Conservation (phyloP, 2,797 vertebrate genomes). For the Sebastes paucispinis region DNA sequence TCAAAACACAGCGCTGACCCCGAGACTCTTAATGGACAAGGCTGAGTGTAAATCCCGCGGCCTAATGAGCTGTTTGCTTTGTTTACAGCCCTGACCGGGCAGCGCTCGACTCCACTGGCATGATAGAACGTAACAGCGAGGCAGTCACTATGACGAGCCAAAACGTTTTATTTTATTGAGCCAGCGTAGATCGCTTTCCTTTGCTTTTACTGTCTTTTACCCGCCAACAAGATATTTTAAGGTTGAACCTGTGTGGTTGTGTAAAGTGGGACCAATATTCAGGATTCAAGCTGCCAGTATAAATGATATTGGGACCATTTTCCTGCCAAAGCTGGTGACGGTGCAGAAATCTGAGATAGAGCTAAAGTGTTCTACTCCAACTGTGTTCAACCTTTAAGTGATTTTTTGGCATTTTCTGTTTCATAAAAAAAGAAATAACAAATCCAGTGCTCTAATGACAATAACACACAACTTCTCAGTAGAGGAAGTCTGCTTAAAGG, state of each 20-base stretch:
- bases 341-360: not conserved
- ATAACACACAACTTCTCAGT: not conserved
- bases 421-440: not conserved
- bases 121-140: not conserved
- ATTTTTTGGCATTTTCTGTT: not conserved
- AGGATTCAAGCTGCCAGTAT: not conserved
- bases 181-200: not conserved
- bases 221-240: not conserved
- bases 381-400: not conserved
- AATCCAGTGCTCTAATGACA: not conserved
- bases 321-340: not conserved
- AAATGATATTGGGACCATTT: not conserved
- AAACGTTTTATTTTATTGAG: not conserved
- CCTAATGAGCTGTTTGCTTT: conserved; percentile 18
- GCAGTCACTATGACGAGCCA: not conserved
- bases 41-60: not conserved
- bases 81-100: not conserved
- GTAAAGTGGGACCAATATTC: not conserved
- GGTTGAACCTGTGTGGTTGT: not conserved
- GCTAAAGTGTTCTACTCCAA: not conserved
- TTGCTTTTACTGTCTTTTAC: not conserved
- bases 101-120: not conserved
- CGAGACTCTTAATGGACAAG: not conserved
- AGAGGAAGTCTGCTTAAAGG: not conserved
- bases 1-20: not conserved